Conservation (phyloP, 2,113 vertebrate genomes). For the Cathartes aura region DNA sequence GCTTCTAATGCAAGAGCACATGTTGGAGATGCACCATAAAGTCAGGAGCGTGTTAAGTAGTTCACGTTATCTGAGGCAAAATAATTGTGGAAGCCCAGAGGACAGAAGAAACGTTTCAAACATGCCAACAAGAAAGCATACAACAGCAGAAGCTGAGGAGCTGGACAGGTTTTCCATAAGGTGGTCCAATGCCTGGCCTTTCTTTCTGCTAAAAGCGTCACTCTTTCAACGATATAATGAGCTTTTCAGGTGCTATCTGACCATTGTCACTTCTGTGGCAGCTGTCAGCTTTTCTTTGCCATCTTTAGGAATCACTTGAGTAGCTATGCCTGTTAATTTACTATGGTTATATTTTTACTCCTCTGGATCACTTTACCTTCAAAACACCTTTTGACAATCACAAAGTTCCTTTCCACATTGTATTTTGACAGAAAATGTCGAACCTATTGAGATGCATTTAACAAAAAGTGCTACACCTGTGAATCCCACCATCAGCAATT, state of each 20-base stretch:
- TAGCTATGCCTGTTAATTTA: neutral
- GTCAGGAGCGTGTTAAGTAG: neutral
- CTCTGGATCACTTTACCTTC: neutral
- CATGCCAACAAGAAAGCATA: neutral
- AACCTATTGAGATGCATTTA: neutral
- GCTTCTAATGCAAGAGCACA: neutral
- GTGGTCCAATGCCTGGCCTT: neutral
- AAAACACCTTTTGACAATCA: neutral
- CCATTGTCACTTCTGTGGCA: neutral
- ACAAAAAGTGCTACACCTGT: neutral
- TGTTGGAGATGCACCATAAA: neutral
- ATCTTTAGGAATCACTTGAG: neutral
- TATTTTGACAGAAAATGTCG: neutral
- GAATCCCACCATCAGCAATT: neutral
- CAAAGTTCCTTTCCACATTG: neutral
- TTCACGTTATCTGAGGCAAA: neutral
- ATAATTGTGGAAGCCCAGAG: neutral
- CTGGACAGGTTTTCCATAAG: neutral
- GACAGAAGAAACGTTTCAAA: neutral
- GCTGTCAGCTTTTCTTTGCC: neutral
- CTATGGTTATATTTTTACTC: neutral
- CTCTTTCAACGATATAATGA: neutral
- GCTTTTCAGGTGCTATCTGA: rapidly evolving
- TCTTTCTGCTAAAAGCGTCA: neutral
- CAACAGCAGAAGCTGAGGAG: neutral